These are phyloP conservation scores for Serripes groenlandicus DNA, from an alignment of 2,888 invertebrate genomes.

Conservation along the genomic window DNA sequence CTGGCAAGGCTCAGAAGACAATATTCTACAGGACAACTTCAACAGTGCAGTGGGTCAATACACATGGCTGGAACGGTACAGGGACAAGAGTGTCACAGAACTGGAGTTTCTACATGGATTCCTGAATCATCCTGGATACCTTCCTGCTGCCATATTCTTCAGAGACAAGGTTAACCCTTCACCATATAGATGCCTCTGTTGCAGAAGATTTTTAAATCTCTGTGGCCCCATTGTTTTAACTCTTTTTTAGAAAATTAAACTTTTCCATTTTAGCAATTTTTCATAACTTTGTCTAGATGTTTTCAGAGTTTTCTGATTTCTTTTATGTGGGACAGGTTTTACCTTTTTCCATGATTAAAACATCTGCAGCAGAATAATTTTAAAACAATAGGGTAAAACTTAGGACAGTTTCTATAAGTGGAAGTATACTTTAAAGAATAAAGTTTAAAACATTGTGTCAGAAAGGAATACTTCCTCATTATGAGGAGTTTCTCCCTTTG, in stretches of 20 bases:
- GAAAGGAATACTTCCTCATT: neutral
- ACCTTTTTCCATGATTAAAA: neutral
- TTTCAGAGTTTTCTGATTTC: too few species aligned
- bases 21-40: slow-evolving; percentile 81
- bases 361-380: neutral
- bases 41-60: slow-evolving; percentile 80
- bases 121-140: slow-evolving; percentile 80
- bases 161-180: slow-evolving; percentile 77
- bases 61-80: slow-evolving; percentile 79
- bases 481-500: neutral
- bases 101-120: slow-evolving; percentile 84
- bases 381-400: neutral
- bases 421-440: neutral
- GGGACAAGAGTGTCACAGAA: slow-evolving; percentile 84
- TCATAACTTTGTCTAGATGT: too few species aligned
- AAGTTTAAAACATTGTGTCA: neutral
- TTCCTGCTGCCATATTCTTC: slow-evolving; percentile 82
- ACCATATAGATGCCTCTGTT: neutral
- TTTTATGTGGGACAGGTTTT: neutral
- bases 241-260: too few species aligned
- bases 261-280: too few species aligned
- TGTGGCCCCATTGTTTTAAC: too few species aligned
- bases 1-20: slow-evolving; percentile 82
- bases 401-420: neutral
- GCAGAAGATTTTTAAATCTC: neutral